Conservation (phyloP, 2,888 invertebrate species). For the Torymus tubicola region DNA sequence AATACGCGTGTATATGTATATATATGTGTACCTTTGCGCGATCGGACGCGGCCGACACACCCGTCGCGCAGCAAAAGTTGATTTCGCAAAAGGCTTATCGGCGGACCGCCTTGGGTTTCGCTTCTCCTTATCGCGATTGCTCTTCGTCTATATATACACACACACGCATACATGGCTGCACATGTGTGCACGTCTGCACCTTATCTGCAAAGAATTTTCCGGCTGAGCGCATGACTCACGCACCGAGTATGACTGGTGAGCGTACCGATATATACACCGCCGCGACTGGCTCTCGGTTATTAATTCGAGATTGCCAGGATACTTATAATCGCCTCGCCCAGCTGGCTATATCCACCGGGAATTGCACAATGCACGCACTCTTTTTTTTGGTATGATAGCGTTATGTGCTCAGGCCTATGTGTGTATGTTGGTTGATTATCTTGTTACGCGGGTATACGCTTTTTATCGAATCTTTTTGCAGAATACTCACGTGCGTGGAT, state of each 20-base stretch:
- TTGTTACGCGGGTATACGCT: too few species aligned
- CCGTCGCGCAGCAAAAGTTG: not conserved
- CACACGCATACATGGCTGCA: too few species aligned
- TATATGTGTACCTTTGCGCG: too few species aligned
- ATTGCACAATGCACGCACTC: slow-evolving; percentile 9
- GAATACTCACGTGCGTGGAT: too few species aligned
- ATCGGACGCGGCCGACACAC: too few species aligned
- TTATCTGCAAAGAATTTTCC: slow-evolving; percentile 26
- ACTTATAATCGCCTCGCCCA: not conserved
- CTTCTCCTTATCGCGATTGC: slow-evolving; percentile 21
- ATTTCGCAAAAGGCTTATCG: slow-evolving; percentile 30
- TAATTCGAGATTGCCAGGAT: slow-evolving; percentile 31
- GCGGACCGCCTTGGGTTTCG: not conserved
- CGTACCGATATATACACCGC: not conserved
- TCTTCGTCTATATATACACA: not conserved
- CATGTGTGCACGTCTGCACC: too few species aligned
- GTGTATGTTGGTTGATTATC: too few species aligned
- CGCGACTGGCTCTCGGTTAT: slow-evolving; percentile 3
- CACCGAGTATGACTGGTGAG: not conserved
- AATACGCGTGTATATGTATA: too few species aligned
- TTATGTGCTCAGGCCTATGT: too few species aligned
- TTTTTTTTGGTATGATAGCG: not conserved
- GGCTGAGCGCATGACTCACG: slow-evolving; percentile 8
- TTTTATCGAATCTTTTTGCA: too few species aligned
- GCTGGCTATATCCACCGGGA: slow-evolving; percentile 9